Percentiles rank a stretch among this genome's conserved stretches.
These are phyloP conservation scores for Amphiura filiformis DNA, from an alignment of 35 echinoderm and acorn worm genomes.

Conservation along the genomic window DNA sequence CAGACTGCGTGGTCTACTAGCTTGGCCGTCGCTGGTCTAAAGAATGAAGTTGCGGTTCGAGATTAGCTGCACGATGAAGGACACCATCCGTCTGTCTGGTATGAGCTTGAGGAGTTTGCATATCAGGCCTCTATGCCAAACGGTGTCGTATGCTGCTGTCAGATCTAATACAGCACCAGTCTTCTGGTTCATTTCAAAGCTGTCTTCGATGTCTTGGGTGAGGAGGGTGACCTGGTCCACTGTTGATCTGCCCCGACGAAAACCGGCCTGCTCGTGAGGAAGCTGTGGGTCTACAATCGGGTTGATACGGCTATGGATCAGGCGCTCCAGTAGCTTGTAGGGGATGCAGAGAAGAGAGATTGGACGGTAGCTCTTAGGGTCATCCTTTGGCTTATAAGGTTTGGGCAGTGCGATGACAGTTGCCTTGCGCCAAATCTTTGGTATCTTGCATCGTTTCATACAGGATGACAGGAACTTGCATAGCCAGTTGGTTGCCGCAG, in stretches of 20 bases:
- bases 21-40: constrained; percentile 3
- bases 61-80: too few relatives aligned
- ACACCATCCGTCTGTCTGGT: too few relatives aligned
- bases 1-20: not conserved
- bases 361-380: constrained; percentile 47
- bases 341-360: constrained; percentile 38
- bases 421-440: constrained; percentile 46
- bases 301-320: constrained; percentile 9
- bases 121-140: not conserved
- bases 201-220: too few relatives aligned
- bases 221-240: too few relatives aligned
- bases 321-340: constrained; percentile 32
- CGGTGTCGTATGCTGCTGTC: constrained; percentile 11
- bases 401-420: constrained; percentile 31
- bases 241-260: too few relatives aligned
- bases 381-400: constrained; percentile 39
- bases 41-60: constrained; percentile 13
- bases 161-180: not conserved
- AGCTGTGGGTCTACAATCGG: not conserved
- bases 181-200: too few relatives aligned
- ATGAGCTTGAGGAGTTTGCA: not conserved
- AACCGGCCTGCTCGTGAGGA: too few relatives aligned
- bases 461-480: not conserved
- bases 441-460: not conserved
- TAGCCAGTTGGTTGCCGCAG: not conserved